Percentiles rank a stretch among this genome's conserved stretches.
These are phyloP conservation scores for Lichenostomus cassidix DNA, from an alignment of 2,113 vertebrate genomes.

Conservation along the genomic window DNA sequence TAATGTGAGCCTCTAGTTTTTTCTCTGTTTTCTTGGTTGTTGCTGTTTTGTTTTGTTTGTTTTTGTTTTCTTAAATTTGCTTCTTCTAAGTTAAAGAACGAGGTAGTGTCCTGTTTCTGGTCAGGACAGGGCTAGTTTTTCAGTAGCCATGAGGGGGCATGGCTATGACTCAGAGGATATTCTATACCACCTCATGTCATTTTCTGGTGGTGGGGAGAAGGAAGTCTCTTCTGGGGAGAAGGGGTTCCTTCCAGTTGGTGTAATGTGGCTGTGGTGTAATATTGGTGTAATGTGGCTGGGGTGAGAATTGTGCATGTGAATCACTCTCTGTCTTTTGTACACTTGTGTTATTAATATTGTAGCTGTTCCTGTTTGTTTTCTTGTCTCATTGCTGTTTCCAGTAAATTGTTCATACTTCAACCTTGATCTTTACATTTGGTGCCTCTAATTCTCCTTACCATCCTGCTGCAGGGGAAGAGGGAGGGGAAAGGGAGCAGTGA, in stretches of 20 bases:
- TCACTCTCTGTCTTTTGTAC: neutral
- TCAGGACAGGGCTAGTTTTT: neutral
- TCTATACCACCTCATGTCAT: neutral
- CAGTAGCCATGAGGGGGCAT: neutral
- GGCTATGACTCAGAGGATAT: neutral
- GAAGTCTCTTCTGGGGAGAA: neutral
- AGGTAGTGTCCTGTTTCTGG: neutral
- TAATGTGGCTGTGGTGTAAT: neutral
- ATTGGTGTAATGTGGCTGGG: no score
- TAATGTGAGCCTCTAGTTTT: neutral
- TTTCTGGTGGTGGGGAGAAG: neutral
- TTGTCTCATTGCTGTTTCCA: neutral
- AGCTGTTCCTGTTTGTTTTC: neutral
- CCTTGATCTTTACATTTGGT: neutral
- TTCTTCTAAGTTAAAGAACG: neutral
- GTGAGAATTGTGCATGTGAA: neutral
- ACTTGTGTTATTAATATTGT: neutral
- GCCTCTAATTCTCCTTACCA: neutral
- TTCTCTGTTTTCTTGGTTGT: neutral
- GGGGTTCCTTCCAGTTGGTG: fast-evolving
- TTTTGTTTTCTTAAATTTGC: neutral
- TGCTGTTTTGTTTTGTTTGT: neutral
- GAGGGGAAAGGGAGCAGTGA: neutral
- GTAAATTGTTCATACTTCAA: neutral
- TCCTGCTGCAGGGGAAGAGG: neutral